Conservation (phyloP, 2,888 invertebrate genomes). For the Scaeva pyrastri region DNA sequence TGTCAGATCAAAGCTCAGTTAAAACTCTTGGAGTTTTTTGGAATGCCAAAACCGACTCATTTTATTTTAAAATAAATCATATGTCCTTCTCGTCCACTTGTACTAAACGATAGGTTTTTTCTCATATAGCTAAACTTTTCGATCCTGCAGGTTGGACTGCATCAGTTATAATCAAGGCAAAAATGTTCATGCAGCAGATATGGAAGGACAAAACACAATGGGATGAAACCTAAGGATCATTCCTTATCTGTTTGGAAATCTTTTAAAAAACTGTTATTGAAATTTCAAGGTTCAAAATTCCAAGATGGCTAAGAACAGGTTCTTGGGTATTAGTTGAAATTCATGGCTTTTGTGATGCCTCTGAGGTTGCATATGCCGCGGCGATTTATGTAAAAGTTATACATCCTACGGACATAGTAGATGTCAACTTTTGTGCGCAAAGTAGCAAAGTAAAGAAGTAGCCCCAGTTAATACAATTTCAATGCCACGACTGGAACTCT, state of each 20-base stretch:
- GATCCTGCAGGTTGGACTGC: no score
- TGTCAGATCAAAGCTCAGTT: no score
- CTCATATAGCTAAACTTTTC: conserved; percentile 51
- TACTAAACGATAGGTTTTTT: conserved; percentile 59
- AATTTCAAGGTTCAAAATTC: conserved; percentile 50
- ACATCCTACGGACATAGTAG: no score
- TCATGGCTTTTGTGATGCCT: no score
- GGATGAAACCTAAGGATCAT: conserved; percentile 18
- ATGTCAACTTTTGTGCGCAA: conserved; percentile 38
- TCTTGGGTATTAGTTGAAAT: conserved; percentile 9
- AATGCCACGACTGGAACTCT: conserved; percentile 62
- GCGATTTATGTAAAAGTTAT: no score
- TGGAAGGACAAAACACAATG: no score
- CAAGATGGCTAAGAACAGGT: conserved; percentile 46
- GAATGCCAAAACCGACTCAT: no score
- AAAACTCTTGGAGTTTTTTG: no score
- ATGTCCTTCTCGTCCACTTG: not conserved
- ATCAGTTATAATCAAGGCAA: no score
- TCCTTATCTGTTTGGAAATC: conserved; percentile 28
- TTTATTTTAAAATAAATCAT: conserved; percentile 30
- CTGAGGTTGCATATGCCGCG: no score
- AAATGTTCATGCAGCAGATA: no score
- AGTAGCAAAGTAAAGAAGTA: conserved; percentile 67
- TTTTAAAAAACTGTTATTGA: conserved; percentile 33
- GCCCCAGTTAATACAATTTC: conserved; percentile 62